A percentile compares a stretch with the other conserved stretches of the same genome.
phyloP scores from a whole-genome alignment of 2,888 invertebrate species.

The Chloroclysta siterata region DNA sequence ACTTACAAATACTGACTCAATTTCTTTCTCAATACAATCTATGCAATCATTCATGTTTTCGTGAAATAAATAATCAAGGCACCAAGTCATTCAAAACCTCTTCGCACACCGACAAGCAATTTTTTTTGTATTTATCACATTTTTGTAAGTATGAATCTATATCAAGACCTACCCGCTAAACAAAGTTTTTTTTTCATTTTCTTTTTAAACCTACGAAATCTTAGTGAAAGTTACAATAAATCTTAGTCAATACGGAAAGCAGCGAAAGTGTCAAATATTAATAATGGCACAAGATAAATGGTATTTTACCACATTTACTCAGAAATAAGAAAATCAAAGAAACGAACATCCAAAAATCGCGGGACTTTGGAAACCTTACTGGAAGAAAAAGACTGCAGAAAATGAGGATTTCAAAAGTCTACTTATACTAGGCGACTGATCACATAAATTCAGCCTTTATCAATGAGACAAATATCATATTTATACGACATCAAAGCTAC shows the following conservation, averaged over 20 bases:
- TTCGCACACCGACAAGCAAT: slow-evolving; percentile 65
- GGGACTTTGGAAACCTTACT: slow-evolving; percentile 7
- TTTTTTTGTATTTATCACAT: slow-evolving; percentile 78
- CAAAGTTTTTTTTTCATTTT: slow-evolving; percentile 68
- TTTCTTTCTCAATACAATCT: background rate
- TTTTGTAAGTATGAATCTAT: slow-evolving; percentile 68
- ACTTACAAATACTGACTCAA: slow-evolving; percentile 28
- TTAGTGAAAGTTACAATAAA: slow-evolving; percentile 49
- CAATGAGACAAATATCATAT: slow-evolving; percentile 33
- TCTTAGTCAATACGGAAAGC: slow-evolving; percentile 10
- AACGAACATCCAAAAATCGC: background rate
- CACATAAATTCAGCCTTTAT: slow-evolving; percentile 35
- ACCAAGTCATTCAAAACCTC: slow-evolving; percentile 17
- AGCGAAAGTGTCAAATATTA: slow-evolving; percentile 13
- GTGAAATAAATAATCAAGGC: slow-evolving; percentile 15
- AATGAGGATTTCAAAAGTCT: slow-evolving; percentile 26
- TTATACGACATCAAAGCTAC: slow-evolving; percentile 29
- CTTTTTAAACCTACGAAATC: slow-evolving; percentile 57
- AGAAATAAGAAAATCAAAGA: slow-evolving; percentile 4
- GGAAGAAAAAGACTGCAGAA: slow-evolving; percentile 33
- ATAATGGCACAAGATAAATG: slow-evolving; percentile 61
- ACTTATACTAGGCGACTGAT: slow-evolving; percentile 31
- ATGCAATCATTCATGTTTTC: slow-evolving; percentile 8
- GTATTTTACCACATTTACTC: background rate
- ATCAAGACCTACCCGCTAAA: slow-evolving; percentile 44